Conservation (phyloP, 2,888 invertebrate genomes). For the Chironomus riparius region DNA sequence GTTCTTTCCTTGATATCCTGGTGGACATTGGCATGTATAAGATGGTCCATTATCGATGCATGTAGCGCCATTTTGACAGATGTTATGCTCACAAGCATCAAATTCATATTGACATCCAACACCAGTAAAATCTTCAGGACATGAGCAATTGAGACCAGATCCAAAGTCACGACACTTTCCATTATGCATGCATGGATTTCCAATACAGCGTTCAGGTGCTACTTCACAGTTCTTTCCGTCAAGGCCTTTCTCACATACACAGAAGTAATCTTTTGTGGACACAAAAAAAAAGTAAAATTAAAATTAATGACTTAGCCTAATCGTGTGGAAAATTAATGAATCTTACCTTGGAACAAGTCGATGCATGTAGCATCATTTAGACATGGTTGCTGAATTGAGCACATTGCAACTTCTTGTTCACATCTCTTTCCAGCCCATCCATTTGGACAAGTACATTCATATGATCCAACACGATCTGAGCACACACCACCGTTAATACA, state of each 20-base stretch:
- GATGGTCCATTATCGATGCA: slow-evolving; percentile 79
- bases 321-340: not conserved
- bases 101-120: slow-evolving; percentile 91
- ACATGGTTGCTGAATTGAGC: slow-evolving; percentile 70
- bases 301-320: slow-evolving; percentile 45
- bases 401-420: slow-evolving; percentile 79
- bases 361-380: slow-evolving; percentile 89
- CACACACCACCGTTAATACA: slow-evolving; percentile 86
- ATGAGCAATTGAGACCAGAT: slow-evolving; percentile 88
- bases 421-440: slow-evolving; percentile 85
- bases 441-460: slow-evolving; percentile 69
- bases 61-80: slow-evolving; percentile 89
- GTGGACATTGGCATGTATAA: slow-evolving; percentile 77
- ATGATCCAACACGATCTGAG: slow-evolving; percentile 74
- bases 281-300: not conserved
- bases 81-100: slow-evolving; percentile 79
- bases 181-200: slow-evolving; percentile 88
- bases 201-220: slow-evolving; percentile 89
- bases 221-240: slow-evolving; percentile 96
- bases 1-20: slow-evolving; percentile 70
- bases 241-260: slow-evolving; percentile 79
- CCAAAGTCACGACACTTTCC: slow-evolving; percentile 94
- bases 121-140: slow-evolving; percentile 74
- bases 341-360: slow-evolving; percentile 63
- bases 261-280: slow-evolving; percentile 39